These are phyloP conservation scores for Griposia aprilina DNA, from an alignment of 2,888 invertebrate genomes.

Conservation along the genomic window DNA sequence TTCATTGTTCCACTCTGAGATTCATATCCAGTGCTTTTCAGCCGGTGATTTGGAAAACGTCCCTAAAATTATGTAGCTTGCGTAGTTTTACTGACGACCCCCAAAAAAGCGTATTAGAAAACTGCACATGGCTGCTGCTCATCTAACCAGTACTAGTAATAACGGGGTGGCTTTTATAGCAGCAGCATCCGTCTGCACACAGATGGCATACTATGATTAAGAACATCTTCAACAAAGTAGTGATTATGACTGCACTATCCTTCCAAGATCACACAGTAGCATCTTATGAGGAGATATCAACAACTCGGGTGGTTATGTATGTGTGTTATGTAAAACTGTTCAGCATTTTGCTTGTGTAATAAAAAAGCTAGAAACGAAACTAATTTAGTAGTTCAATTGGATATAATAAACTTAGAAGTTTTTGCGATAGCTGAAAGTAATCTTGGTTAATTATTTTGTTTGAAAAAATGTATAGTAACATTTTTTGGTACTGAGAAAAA, in stretches of 20 bases:
- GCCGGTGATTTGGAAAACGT: too few species aligned
- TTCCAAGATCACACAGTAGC: constrained; percentile 14
- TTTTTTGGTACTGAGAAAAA: constrained; percentile 5
- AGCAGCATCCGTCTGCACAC: constrained; percentile 10
- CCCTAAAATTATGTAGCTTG: too few species aligned
- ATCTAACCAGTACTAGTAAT: background rate
- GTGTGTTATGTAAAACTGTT: constrained; percentile 20
- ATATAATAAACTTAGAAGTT: constrained; percentile 1
- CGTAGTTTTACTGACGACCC: background rate
- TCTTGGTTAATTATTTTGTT: background rate
- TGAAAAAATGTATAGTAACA: background rate
- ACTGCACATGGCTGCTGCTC: background rate
- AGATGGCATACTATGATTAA: constrained; percentile 52
- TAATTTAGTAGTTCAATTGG: constrained; percentile 20
- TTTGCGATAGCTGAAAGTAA: constrained; percentile 23
- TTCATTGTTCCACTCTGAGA: background rate
- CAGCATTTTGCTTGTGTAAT: background rate
- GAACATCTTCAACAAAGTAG: constrained; percentile 28
- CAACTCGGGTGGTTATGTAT: constrained; percentile 26
- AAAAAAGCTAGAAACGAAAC: constrained; percentile 3
- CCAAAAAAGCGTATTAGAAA: background rate
- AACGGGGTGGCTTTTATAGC: background rate
- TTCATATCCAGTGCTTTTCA: background rate
- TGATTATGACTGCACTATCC: constrained; percentile 32
- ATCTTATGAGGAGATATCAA: constrained; percentile 14